Evolutionary conservation across 2,797 vertebrate species (phyloP).

Genomic region (Betta splendens): DNA sequence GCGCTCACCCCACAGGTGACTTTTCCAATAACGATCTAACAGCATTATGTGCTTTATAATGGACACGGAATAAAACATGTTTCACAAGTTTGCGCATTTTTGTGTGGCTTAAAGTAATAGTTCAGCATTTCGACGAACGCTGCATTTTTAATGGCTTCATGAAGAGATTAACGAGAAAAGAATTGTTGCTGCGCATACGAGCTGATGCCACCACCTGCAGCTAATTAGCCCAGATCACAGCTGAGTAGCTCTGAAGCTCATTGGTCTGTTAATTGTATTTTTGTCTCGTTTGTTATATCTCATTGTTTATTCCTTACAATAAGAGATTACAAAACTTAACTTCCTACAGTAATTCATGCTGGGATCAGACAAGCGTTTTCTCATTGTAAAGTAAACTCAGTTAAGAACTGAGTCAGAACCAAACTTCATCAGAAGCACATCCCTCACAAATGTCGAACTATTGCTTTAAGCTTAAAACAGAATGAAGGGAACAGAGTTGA

Average conservation of each 20-base stretch:
- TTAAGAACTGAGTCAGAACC: slow-evolving; percentile 3
- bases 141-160: neutral
- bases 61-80: slow-evolving; percentile 37
- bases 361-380: neutral
- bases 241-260: neutral
- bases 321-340: neutral
- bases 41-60: slow-evolving; percentile 27
- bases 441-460: slow-evolving; percentile 13
- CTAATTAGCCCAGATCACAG: neutral
- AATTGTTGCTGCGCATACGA: neutral
- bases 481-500: slow-evolving; percentile 6
- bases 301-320: neutral
- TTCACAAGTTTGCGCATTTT: slow-evolving; percentile 21
- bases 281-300: neutral
- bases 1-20: slow-evolving; percentile 86
- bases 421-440: neutral
- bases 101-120: slow-evolving; percentile 6
- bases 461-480: slow-evolving; percentile 7
- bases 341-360: neutral
- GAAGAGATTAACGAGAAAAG: neutral
- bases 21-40: slow-evolving; percentile 48
- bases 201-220: neutral
- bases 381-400: slow-evolving; percentile 5
- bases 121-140: slow-evolving; percentile 12
- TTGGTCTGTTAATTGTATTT: no score